Conservation (phyloP, 1,140 invertebrate species). For the Lordiphosa collinella region DNA sequence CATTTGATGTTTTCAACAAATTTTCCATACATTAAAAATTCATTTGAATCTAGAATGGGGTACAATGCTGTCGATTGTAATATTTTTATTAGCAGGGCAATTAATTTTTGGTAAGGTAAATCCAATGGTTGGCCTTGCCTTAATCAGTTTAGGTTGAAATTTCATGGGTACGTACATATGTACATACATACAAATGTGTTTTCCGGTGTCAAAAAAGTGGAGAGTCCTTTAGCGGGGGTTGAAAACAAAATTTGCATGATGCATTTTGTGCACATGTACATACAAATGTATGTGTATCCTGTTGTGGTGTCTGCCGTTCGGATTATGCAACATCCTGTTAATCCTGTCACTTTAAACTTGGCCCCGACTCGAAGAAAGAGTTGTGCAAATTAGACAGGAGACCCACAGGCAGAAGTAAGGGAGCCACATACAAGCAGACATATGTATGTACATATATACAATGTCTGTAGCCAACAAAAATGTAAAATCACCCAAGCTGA, state of each 20-base stretch:
- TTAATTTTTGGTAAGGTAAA: too few species aligned
- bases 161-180: too few species aligned
- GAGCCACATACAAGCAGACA: slow-evolving; percentile 7
- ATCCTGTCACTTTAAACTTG: slow-evolving; percentile 77
- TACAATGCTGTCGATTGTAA: too few species aligned
- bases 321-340: slow-evolving; percentile 79
- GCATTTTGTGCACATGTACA: slow-evolving; percentile 30
- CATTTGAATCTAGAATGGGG: slow-evolving; percentile 7
- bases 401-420: neutral
- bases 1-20: slow-evolving; percentile 63
- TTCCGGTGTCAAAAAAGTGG: too few species aligned
- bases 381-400: slow-evolving; percentile 59
- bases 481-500: slow-evolving; percentile 44
- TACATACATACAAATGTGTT: too few species aligned
- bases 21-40: slow-evolving; percentile 49
- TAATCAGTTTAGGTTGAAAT: too few species aligned
- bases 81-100: too few species aligned
- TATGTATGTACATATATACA: slow-evolving; percentile 9
- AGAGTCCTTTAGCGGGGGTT: slow-evolving; percentile 11
- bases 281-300: slow-evolving; percentile 45
- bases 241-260: slow-evolving; percentile 38
- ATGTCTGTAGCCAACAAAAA: slow-evolving; percentile 44
- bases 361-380: slow-evolving; percentile 38
- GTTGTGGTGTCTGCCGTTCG: slow-evolving; percentile 63
- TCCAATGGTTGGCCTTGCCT: too few species aligned